phyloP scores from a whole-genome alignment of 2,797 vertebrate species.

The Smutsia temminckii region DNA sequence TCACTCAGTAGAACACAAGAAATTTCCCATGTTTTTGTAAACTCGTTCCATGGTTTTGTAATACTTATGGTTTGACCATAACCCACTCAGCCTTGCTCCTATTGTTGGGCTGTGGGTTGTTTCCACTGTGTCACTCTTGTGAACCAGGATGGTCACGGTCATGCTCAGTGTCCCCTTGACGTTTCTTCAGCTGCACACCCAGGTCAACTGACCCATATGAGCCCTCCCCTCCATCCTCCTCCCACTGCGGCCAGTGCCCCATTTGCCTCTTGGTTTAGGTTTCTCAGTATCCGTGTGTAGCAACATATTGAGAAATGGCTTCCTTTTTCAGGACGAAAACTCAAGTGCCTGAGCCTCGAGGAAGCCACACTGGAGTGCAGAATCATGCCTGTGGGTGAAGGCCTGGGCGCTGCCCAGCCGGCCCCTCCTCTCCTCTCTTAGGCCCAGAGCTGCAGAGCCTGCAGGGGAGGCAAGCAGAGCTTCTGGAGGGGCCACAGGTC shows the following conservation, averaged over 20 bases:
- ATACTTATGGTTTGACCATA: neutral
- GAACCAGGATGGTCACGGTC: neutral
- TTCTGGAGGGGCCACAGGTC: neutral
- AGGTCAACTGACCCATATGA: fast-evolving
- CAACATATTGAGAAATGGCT: conserved; percentile 76
- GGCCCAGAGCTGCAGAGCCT: neutral
- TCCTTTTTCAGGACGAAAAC: conserved; percentile 70
- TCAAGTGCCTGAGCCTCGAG: neutral
- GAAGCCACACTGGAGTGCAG: neutral
- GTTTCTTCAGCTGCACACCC: neutral
- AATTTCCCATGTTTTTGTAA: neutral
- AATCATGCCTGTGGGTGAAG: neutral
- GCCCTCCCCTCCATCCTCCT: neutral
- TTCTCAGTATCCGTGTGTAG: conserved; percentile 68
- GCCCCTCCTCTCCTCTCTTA: neutral
- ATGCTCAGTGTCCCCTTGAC: too few relatives aligned
- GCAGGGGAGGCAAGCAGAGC: neutral
- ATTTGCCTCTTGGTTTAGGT: conserved; percentile 14
- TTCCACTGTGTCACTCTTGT: neutral
- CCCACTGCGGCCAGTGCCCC: neutral
- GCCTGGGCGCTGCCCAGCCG: fast-evolving
- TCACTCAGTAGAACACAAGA: neutral
- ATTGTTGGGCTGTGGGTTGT: neutral
- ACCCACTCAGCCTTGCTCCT: neutral
- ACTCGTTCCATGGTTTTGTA: neutral